phyloP scores from a whole-genome alignment of 1,140 invertebrate species.

The Solen grandis region DNA sequence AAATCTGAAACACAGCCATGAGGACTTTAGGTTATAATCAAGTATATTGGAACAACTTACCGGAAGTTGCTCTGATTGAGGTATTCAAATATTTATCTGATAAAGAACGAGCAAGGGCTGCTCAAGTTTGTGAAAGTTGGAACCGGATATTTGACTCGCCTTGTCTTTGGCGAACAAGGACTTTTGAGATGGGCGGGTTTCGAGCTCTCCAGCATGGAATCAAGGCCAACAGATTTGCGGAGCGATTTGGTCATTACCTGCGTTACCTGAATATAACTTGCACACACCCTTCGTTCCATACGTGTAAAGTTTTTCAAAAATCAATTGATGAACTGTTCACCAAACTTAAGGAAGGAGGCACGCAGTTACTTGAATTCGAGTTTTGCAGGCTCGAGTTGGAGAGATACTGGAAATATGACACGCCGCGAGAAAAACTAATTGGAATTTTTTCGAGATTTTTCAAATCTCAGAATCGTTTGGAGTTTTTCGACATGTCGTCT shows the following conservation, averaged over 20 bases:
- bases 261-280: constrained; percentile 46
- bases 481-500: constrained; percentile 53
- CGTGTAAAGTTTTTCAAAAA: constrained; percentile 55
- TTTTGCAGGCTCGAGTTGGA: constrained; percentile 50
- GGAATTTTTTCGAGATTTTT: constrained; percentile 50
- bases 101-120: constrained; percentile 33
- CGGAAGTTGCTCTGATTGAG: constrained; percentile 51
- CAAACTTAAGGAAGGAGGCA: constrained; percentile 34
- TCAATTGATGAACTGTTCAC: constrained; percentile 50
- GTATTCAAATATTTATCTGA: constrained; percentile 55
- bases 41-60: constrained; percentile 46
- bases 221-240: constrained; percentile 51
- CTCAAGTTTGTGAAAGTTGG: constrained; percentile 54
- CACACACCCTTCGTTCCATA: constrained; percentile 55
- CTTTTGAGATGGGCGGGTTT: constrained; percentile 59
- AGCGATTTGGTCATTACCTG: constrained; percentile 41
- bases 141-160: constrained; percentile 37
- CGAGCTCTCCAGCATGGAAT: constrained; percentile 26
- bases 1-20: too few relatives aligned
- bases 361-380: constrained; percentile 50
- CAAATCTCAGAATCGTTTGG: constrained; percentile 42
- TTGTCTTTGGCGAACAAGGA: constrained; percentile 48
- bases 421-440: constrained; percentile 53
- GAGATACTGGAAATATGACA: constrained; percentile 59
- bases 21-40: too few relatives aligned